These are phyloP conservation scores for Centropristis striata DNA, from an alignment of 2,113 vertebrate genomes.

Conservation along the genomic window DNA sequence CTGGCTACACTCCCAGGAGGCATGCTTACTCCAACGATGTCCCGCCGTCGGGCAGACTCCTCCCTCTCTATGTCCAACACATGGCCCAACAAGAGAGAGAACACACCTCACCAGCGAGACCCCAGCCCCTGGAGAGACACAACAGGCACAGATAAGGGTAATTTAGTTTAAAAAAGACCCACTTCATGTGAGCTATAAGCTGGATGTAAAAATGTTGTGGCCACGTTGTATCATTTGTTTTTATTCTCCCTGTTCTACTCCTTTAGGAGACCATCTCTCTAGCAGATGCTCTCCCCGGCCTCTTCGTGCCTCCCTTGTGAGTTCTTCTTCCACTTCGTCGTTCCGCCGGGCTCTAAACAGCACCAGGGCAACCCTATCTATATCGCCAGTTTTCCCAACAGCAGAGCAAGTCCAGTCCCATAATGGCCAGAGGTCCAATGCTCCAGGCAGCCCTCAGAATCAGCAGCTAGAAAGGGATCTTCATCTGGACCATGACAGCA, in stretches of 20 bases:
- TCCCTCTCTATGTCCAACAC: conserved; percentile 89
- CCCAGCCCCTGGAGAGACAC: conserved; percentile 81
- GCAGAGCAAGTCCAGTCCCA: conserved; percentile 75
- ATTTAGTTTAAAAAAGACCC: neutral
- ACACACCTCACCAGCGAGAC: conserved; percentile 71
- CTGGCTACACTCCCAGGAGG: conserved; percentile 83
- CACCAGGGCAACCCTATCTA: conserved; percentile 77
- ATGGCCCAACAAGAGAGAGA: conserved; percentile 90
- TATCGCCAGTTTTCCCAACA: conserved; percentile 72
- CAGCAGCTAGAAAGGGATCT: conserved; percentile 64
- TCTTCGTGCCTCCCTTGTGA: conserved; percentile 82
- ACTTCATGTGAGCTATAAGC: neutral
- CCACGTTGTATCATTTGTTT: neutral
- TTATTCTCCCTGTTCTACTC: neutral
- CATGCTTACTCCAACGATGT: conserved; percentile 83
- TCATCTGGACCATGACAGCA: conserved; percentile 77
- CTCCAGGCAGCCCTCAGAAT: conserved; percentile 70
- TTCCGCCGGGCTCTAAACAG: conserved; percentile 83
- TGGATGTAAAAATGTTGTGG: neutral
- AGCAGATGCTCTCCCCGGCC: conserved; percentile 78
- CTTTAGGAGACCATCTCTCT: conserved; percentile 68
- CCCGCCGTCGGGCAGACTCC: conserved; percentile 82
- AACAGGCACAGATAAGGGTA: conserved; percentile 74
- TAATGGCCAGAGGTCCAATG: conserved; percentile 76
- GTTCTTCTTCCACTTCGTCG: conserved; percentile 81